Evolutionary conservation across 2,888 invertebrate genomes (phyloP).

Genomic region (Rhorus exstirpatorius): DNA sequence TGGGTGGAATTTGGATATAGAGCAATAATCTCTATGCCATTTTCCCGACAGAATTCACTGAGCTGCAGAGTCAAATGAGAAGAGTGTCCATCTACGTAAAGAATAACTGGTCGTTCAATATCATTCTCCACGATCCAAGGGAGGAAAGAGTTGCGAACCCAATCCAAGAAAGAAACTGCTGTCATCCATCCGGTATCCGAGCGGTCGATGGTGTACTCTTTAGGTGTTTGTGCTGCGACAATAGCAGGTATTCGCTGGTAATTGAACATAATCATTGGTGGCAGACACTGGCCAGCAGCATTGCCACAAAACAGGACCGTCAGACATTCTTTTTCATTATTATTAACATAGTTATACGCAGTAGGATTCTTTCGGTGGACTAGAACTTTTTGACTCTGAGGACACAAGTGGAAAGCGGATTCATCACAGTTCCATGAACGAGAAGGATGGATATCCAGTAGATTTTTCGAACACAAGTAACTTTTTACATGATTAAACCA

Average conservation of each 20-base stretch:
- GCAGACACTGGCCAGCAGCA: slow-evolving; percentile 58
- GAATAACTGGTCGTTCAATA: slow-evolving; percentile 78
- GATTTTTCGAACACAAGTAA: slow-evolving; percentile 39
- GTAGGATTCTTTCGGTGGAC: slow-evolving; percentile 57
- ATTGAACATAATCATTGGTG: slow-evolving; percentile 65
- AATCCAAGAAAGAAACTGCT: slow-evolving; percentile 80
- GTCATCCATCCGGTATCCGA: slow-evolving; percentile 83
- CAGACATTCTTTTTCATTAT: slow-evolving; percentile 64
- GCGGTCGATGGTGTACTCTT: slow-evolving; percentile 18
- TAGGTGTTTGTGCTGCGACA: not conserved
- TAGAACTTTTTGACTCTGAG: slow-evolving; percentile 73
- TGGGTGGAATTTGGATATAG: slow-evolving; percentile 81
- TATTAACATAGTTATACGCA: slow-evolving; percentile 74
- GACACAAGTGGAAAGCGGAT: slow-evolving; percentile 71
- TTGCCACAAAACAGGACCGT: slow-evolving; percentile 65
- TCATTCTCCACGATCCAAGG: slow-evolving; percentile 79
- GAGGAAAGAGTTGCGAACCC: slow-evolving; percentile 80
- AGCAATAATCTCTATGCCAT: slow-evolving; percentile 78
- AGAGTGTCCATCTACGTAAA: slow-evolving; percentile 82
- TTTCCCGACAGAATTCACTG: slow-evolving; percentile 80
- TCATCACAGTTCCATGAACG: slow-evolving; percentile 76
- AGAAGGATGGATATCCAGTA: slow-evolving; percentile 59
- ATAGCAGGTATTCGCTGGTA: slow-evolving; percentile 40
- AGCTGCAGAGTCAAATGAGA: slow-evolving; percentile 81
- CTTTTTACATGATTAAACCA: slow-evolving; percentile 44